Conservation (phyloP, 2,113 vertebrate genomes). For the Periophthalmus modestus region DNA sequence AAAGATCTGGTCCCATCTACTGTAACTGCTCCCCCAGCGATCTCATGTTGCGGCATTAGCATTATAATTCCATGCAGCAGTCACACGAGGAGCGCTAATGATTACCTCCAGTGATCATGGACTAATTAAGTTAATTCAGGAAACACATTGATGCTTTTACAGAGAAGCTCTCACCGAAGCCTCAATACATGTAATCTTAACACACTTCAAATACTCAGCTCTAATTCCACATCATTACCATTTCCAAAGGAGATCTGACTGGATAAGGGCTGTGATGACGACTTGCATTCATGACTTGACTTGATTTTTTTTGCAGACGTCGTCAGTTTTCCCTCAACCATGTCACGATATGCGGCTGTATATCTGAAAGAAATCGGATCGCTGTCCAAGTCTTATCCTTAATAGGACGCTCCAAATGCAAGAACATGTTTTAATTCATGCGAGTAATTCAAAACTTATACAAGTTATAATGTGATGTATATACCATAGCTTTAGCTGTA, state of each 20-base stretch:
- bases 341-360: not conserved
- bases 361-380: not conserved
- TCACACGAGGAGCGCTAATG: conserved; percentile 15
- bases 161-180: not conserved
- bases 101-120: conserved; percentile 23
- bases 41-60: not conserved
- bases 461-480: not conserved
- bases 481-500: not conserved
- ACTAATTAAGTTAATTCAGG: conserved; percentile 8
- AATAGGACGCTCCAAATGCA: not conserved
- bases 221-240: not conserved
- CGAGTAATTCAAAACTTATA: not conserved
- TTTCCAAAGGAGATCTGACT: not conserved
- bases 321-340: not conserved
- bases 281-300: not conserved
- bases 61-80: conserved; percentile 6
- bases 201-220: conserved; percentile 10
- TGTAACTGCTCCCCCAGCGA: not conserved
- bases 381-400: not conserved
- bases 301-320: not conserved
- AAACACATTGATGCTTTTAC: conserved; percentile 3
- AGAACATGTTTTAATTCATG: not conserved
- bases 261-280: not conserved
- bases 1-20: conserved; percentile 1
- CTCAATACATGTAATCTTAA: not conserved